These are phyloP conservation scores for Phrynocephalus forsythii DNA, from an alignment of 2,797 vertebrate species.

Conservation along the genomic window DNA sequence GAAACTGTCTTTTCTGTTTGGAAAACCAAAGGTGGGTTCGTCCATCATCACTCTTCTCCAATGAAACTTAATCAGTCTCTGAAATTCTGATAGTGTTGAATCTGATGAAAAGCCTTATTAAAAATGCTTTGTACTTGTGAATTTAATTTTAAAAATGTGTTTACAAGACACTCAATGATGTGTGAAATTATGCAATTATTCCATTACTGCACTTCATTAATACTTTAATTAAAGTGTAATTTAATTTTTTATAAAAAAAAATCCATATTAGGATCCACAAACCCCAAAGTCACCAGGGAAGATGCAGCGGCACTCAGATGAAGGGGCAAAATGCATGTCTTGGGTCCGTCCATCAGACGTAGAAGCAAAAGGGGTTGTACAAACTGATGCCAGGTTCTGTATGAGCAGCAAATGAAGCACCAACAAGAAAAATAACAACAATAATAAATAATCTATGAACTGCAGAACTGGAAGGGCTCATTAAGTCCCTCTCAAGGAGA, in stretches of 20 bases:
- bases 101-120: slow-evolving; percentile 61
- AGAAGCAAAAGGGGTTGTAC: neutral
- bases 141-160: slow-evolving; percentile 72
- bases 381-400: neutral
- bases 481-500: no score
- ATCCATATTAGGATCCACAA: slow-evolving; percentile 57
- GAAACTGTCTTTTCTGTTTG: neutral
- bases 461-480: no score
- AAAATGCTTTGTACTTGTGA: slow-evolving; percentile 63
- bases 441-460: no score
- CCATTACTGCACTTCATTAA: slow-evolving; percentile 74
- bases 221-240: slow-evolving; percentile 75
- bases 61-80: slow-evolving; percentile 42
- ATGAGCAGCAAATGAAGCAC: neutral
- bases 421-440: no score
- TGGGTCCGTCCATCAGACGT: neutral
- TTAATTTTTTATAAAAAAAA: slow-evolving; percentile 54
- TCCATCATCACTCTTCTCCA: neutral
- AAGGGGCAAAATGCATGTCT: neutral
- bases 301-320: neutral
- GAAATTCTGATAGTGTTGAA: slow-evolving; percentile 48
- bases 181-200: slow-evolving; percentile 79
- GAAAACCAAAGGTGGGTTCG: neutral
- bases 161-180: slow-evolving; percentile 70
- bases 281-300: neutral